phyloP scores from a whole-genome alignment of 2,888 invertebrate genomes.

The Ormyrus nitidulus region DNA sequence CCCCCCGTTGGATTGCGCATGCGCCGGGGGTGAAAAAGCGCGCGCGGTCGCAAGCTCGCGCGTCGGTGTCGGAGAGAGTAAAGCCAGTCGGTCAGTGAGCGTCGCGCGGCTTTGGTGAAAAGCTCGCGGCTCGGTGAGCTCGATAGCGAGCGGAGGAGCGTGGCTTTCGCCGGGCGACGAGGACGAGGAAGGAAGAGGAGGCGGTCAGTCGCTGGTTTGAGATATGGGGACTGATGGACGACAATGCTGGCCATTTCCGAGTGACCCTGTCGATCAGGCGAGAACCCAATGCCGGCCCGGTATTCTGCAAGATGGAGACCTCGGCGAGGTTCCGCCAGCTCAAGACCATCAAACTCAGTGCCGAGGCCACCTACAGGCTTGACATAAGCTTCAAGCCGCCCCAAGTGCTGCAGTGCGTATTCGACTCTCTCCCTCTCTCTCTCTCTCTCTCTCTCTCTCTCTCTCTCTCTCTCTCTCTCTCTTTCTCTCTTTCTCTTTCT shows the following conservation, averaged over 20 bases:
- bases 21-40: too few species aligned
- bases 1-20: too few species aligned
- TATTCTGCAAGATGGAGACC: slow-evolving; percentile 79
- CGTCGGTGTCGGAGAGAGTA: too few species aligned
- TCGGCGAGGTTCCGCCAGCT: slow-evolving; percentile 77
- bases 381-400: slow-evolving; percentile 78
- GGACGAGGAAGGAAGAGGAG: neutral
- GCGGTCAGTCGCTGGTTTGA: slow-evolving; percentile 20
- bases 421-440: too few species aligned
- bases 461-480: too few species aligned
- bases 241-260: slow-evolving; percentile 74
- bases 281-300: slow-evolving; percentile 76
- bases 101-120: slow-evolving; percentile 22
- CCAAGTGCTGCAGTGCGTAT: slow-evolving; percentile 77
- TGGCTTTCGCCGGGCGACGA: neutral
- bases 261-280: slow-evolving; percentile 77
- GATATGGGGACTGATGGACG: slow-evolving; percentile 67
- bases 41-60: too few species aligned
- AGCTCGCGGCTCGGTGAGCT: neutral
- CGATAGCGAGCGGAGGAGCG: neutral
- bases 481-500: too few species aligned
- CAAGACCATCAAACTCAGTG: slow-evolving; percentile 78
- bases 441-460: too few species aligned
- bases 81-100: slow-evolving; percentile 7
- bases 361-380: slow-evolving; percentile 77